Conservation (phyloP, 2,888 invertebrate species). For the Arge pagana region DNA sequence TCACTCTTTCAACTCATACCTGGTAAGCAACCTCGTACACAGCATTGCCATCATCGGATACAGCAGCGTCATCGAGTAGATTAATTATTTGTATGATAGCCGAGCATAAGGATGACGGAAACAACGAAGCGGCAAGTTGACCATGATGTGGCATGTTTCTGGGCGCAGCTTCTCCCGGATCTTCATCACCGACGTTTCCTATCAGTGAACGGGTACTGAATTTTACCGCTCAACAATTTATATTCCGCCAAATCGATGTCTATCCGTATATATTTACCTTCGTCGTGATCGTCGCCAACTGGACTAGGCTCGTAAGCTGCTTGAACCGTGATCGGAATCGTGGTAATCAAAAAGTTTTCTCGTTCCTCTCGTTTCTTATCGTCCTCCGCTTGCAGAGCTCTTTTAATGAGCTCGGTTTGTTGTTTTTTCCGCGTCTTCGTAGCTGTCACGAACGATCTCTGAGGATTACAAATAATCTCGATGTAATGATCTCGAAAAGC, state of each 20-base stretch:
- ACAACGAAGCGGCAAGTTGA: slow-evolving; percentile 91
- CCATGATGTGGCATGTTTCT: slow-evolving; percentile 79
- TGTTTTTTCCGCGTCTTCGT: slow-evolving; percentile 99
- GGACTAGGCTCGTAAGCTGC: slow-evolving; percentile 95
- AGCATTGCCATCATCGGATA: slow-evolving; percentile 90
- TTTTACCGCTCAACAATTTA: not conserved
- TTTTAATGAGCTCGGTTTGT: slow-evolving; percentile 96
- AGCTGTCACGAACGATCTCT: slow-evolving; percentile 95
- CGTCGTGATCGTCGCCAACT: slow-evolving; percentile 83
- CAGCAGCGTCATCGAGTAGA: slow-evolving; percentile 94
- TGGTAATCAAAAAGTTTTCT: slow-evolving; percentile 93
- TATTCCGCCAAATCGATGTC: no score
- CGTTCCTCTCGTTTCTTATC: slow-evolving; percentile 94
- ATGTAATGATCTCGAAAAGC: no score
- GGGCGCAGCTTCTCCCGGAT: slow-evolving; percentile 67
- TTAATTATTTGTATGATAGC: slow-evolving; percentile 94
- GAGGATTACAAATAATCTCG: slow-evolving; percentile 31
- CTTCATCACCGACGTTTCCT: slow-evolving; percentile 64
- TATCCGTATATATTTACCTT: slow-evolving; percentile 66
- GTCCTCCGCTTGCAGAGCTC: slow-evolving; percentile 93
- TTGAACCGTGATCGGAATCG: slow-evolving; percentile 92
- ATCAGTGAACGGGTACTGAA: no score
- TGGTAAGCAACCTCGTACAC: slow-evolving; percentile 97
- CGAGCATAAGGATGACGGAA: slow-evolving; percentile 95
- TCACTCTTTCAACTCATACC: no score